These are phyloP conservation scores for Drosophila kambysellisi DNA, from an alignment of 2,888 invertebrate genomes.

Conservation along the genomic window DNA sequence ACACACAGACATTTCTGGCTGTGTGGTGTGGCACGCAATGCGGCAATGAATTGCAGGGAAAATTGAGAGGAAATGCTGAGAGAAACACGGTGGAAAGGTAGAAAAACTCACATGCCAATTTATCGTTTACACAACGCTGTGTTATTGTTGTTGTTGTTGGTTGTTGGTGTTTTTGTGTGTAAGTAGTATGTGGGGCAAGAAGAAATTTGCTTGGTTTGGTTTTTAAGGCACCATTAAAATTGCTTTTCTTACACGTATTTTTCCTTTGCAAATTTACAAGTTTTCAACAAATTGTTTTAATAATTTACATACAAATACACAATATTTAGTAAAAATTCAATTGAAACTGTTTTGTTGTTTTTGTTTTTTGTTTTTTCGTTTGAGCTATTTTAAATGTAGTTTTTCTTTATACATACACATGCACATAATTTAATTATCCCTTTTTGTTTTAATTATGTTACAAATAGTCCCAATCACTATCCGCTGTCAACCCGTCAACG, in stretches of 20 bases:
- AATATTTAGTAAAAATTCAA: slow-evolving; percentile 70
- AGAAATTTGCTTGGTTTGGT: slow-evolving; percentile 83
- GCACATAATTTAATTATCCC: slow-evolving; percentile 70
- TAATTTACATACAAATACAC: slow-evolving; percentile 68
- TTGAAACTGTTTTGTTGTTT: slow-evolving; percentile 53
- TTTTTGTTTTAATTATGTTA: slow-evolving; percentile 51
- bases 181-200: slow-evolving; percentile 71
- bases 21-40: slow-evolving; percentile 16
- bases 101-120: slow-evolving; percentile 55
- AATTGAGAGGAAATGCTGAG: slow-evolving; percentile 46
- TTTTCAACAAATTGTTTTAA: slow-evolving; percentile 68
- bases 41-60: slow-evolving; percentile 46
- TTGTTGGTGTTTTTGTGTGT: slow-evolving; percentile 31
- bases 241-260: slow-evolving; percentile 85
- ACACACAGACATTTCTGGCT: slow-evolving; percentile 28
- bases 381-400: slow-evolving; percentile 69
- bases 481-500: slow-evolving; percentile 64
- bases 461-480: slow-evolving; percentile 70
- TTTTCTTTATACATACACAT: slow-evolving; percentile 48
- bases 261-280: slow-evolving; percentile 84
- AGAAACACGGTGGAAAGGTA: slow-evolving; percentile 44
- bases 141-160: slow-evolving; percentile 12
- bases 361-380: slow-evolving; percentile 14
- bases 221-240: slow-evolving; percentile 85
- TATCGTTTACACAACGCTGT: slow-evolving; percentile 18